A percentile compares a stretch with the other conserved stretches of the same genome.
phyloP scores from a whole-genome alignment of 92 coral and sea anemone genomes.

The Porites evermanni region DNA sequence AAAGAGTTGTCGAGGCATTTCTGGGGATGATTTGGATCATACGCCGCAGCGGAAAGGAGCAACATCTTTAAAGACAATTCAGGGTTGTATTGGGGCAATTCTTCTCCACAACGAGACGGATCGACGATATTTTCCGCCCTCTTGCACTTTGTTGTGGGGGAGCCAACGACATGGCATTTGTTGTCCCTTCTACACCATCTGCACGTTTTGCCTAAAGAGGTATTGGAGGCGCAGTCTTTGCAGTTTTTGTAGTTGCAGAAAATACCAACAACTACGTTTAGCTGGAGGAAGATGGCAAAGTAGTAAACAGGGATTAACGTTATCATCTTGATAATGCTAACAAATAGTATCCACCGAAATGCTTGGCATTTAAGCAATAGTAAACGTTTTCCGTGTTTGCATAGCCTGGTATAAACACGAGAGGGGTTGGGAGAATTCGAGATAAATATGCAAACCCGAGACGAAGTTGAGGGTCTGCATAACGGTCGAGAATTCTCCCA shows the following conservation, averaged over 20 bases:
- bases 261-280: background rate
- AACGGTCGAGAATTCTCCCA: too few relatives aligned
- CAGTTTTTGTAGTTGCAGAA: constrained; percentile 1
- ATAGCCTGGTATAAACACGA: too few relatives aligned
- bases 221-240: constrained; percentile 10
- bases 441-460: too few relatives aligned
- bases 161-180: constrained; percentile 57
- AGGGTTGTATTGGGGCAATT: constrained; percentile 41
- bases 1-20: constrained; percentile 56
- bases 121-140: constrained; percentile 56
- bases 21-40: constrained; percentile 57
- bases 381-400: too few relatives aligned
- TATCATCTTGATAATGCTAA: background rate
- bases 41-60: constrained; percentile 65
- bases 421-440: too few relatives aligned
- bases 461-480: too few relatives aligned
- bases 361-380: background rate
- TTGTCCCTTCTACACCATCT: constrained; percentile 75
- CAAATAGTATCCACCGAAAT: background rate
- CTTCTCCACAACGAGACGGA: constrained; percentile 17
- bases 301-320: background rate
- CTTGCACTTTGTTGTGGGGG: constrained; percentile 52
- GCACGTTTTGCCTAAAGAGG: background rate
- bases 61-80: constrained; percentile 69
- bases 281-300: background rate